These are phyloP conservation scores for Probaryconus sp. DNA, from an alignment of 1,140 invertebrate species.

Conservation along the genomic window DNA sequence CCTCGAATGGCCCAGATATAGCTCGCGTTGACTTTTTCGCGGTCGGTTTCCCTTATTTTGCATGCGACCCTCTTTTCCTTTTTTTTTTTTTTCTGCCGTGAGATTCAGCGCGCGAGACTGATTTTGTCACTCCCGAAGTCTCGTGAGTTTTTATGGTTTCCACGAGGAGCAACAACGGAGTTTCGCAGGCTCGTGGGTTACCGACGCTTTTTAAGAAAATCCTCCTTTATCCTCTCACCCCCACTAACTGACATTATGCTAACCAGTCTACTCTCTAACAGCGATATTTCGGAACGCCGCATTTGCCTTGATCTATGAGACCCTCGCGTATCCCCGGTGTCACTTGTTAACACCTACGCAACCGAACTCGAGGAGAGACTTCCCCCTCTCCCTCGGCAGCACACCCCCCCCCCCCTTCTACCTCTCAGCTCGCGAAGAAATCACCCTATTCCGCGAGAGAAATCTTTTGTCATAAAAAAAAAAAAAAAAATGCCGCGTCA, in stretches of 20 bases:
- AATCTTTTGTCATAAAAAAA: constrained; percentile 45
- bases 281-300: constrained; percentile 69
- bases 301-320: constrained; percentile 70
- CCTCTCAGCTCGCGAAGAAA: no score
- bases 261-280: constrained; percentile 66
- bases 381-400: constrained; percentile 9
- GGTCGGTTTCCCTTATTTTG: constrained; percentile 52
- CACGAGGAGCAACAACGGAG: constrained; percentile 52
- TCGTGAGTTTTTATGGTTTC: constrained; percentile 50
- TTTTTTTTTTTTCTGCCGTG: no score
- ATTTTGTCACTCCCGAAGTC: constrained; percentile 52
- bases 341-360: constrained; percentile 67
- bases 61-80: constrained; percentile 31
- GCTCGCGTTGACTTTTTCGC: constrained; percentile 35
- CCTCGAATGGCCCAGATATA: constrained; percentile 42
- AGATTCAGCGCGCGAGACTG: constrained; percentile 53
- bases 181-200: constrained; percentile 54
- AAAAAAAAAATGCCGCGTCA: constrained; percentile 19
- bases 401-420: no score
- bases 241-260: constrained; percentile 72
- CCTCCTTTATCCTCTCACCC: constrained; percentile 57
- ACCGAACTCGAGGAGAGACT: no score
- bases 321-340: constrained; percentile 42
- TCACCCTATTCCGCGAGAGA: constrained; percentile 28
- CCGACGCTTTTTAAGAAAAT: constrained; percentile 76